Evolutionary conservation across 1,140 invertebrate genomes (phyloP).

Genomic region (Hylaeus anthracinus): DNA sequence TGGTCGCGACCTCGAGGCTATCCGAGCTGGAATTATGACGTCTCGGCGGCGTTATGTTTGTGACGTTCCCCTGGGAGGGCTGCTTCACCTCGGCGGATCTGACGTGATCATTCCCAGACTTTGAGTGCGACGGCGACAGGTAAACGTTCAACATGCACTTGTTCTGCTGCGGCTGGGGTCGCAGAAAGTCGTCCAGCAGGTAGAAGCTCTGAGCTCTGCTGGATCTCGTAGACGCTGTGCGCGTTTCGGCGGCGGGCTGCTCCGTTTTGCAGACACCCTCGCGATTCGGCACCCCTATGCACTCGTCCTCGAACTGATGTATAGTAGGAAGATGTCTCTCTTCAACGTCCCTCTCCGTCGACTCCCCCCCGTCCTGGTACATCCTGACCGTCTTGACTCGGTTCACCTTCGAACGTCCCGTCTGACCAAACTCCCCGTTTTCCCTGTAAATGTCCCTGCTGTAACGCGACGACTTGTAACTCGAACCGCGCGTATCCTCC

Average conservation of each 20-base stretch:
- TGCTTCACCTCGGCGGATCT: slow-evolving; percentile 65
- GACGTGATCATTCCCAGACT: slow-evolving; percentile 55
- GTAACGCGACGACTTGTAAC: slow-evolving; percentile 53
- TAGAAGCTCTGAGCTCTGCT: slow-evolving; percentile 81
- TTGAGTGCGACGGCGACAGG: slow-evolving; percentile 63
- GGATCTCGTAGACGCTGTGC: slow-evolving; percentile 68
- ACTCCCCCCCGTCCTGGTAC: slow-evolving; percentile 61
- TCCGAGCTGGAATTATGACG: slow-evolving; percentile 79
- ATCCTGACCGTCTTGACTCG: slow-evolving; percentile 55
- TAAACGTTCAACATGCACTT: slow-evolving; percentile 73
- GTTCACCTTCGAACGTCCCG: slow-evolving; percentile 70
- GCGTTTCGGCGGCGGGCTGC: slow-evolving; percentile 51
- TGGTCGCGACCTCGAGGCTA: slow-evolving; percentile 78
- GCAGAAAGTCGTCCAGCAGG: slow-evolving; percentile 80
- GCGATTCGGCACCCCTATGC: slow-evolving; percentile 36
- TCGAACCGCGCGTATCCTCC: slow-evolving; percentile 51
- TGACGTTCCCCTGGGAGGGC: slow-evolving; percentile 56
- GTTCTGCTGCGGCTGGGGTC: slow-evolving; percentile 74
- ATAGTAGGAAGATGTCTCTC: slow-evolving; percentile 37
- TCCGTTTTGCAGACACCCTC: slow-evolving; percentile 51
- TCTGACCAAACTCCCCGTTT: slow-evolving; percentile 67
- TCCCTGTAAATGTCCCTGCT: slow-evolving; percentile 66
- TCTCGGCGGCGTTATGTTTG: slow-evolving; percentile 78
- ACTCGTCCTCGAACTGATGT: slow-evolving; percentile 65
- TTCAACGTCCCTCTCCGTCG: slow-evolving; percentile 44